These are phyloP conservation scores for Chaetodon auriga DNA, from an alignment of 2,113 vertebrate genomes.

Conservation along the genomic window DNA sequence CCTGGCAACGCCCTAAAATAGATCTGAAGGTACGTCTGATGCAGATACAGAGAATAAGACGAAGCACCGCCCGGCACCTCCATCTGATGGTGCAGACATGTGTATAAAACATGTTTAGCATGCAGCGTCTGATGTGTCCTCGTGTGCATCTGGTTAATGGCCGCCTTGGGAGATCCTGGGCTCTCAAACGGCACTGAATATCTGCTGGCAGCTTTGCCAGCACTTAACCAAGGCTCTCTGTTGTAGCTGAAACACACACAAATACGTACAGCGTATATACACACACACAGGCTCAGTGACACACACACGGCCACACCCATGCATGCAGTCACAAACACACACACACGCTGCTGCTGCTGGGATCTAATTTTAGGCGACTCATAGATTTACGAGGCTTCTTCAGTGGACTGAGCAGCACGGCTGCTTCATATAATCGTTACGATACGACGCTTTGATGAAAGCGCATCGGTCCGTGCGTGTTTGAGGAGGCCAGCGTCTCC, in stretches of 20 bases:
- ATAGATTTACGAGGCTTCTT: conserved; percentile 33
- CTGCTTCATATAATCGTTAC: background rate
- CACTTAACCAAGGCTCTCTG: background rate
- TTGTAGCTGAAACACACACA: conserved; percentile 12
- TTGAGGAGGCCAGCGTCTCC: background rate
- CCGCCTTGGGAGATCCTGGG: conserved; percentile 49
- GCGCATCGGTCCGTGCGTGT: background rate
- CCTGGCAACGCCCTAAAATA: conserved; percentile 23
- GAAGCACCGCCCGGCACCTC: background rate
- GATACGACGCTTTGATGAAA: background rate
- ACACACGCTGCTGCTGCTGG: background rate
- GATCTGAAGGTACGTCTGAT: conserved; percentile 14
- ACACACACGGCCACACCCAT: conserved; percentile 25
- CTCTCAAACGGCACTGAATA: conserved; percentile 22
- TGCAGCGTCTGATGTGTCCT: conserved; percentile 50
- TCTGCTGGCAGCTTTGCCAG: conserved; percentile 13
- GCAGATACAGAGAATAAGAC: background rate
- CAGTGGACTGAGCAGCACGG: background rate
- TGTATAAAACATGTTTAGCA: conserved; percentile 47
- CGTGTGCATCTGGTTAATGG: conserved; percentile 55
- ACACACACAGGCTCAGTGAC: conserved; percentile 1
- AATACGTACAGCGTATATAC: background rate
- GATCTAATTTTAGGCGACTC: conserved; percentile 14
- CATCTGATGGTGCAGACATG: conserved; percentile 19
- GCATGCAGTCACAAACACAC: conserved; percentile 11